These are phyloP conservation scores for Anoura caudifer DNA, from an alignment of 2,113 vertebrate species.

Conservation along the genomic window DNA sequence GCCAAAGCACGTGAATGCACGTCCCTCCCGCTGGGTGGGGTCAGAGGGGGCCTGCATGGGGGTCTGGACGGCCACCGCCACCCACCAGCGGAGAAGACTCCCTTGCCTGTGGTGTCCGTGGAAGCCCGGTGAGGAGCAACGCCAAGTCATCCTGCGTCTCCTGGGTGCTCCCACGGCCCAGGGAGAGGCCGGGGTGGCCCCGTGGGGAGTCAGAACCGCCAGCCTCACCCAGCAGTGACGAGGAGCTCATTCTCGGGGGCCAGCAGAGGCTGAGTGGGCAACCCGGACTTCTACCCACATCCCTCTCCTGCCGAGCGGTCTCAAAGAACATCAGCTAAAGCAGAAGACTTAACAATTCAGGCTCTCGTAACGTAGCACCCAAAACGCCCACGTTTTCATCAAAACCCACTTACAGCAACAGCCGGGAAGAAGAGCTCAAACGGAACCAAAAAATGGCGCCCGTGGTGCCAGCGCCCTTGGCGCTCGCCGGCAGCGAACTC, in stretches of 20 bases:
- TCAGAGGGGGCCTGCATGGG: background rate
- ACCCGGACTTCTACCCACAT: no score
- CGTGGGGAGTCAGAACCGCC: background rate
- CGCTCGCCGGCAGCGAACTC: no score
- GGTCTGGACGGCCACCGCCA: background rate
- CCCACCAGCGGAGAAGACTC: background rate
- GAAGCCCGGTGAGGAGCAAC: background rate
- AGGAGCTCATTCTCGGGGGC: background rate
- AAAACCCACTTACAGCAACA: background rate
- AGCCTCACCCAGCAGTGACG: accelerated
- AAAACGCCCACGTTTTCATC: background rate
- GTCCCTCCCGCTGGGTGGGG: background rate
- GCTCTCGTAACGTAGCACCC: background rate
- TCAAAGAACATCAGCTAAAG: background rate
- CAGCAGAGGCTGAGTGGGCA: background rate
- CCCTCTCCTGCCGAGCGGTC: background rate
- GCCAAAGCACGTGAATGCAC: no score
- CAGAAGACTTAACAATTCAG: background rate
- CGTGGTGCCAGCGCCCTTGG: background rate
- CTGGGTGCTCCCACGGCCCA: background rate
- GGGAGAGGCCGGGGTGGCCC: background rate
- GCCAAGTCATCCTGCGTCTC: background rate
- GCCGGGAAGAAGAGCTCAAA: background rate
- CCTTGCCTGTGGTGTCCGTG: background rate
- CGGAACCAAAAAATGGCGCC: background rate